Conservation (phyloP, 2,888 invertebrate species). For the Orthosia gracilis region DNA sequence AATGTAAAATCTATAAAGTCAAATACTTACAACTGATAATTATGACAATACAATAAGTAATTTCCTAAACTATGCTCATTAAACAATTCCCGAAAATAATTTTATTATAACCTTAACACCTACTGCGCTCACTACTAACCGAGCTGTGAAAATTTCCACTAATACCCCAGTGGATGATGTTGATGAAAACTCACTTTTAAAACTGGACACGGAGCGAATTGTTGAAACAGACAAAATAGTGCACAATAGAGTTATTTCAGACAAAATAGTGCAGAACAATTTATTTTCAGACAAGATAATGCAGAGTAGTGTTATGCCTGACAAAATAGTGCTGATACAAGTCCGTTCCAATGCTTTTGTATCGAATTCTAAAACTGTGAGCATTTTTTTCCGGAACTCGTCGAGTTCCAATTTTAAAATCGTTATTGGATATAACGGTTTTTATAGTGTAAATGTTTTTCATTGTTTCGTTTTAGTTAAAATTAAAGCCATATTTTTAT, state of each 20-base stretch:
- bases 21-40: no score
- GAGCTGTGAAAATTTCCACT: conserved; percentile 11
- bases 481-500: neutral
- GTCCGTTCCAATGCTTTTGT: conserved; percentile 25
- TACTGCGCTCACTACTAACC: neutral
- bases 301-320: conserved; percentile 13
- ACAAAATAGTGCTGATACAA: conserved; percentile 23
- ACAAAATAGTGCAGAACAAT: conserved; percentile 4
- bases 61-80: neutral
- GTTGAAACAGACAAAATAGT: conserved; percentile 11
- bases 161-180: conserved; percentile 1
- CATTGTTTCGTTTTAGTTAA: neutral
- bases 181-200: conserved; percentile 43
- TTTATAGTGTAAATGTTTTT: conserved; percentile 13
- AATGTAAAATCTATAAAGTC: no score
- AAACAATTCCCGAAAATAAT: conserved; percentile 2
- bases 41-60: neutral
- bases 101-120: neutral
- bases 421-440: neutral
- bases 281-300: conserved; percentile 8
- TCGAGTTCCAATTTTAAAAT: conserved; percentile 37
- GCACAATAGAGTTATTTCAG: neutral
- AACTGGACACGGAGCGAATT: conserved; percentile 12
- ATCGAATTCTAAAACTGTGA: conserved; percentile 8
- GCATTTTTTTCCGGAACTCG: conserved; percentile 23